phyloP scores from a whole-genome alignment of 2,797 vertebrate genomes.

The Novumbra hubbsi region DNA sequence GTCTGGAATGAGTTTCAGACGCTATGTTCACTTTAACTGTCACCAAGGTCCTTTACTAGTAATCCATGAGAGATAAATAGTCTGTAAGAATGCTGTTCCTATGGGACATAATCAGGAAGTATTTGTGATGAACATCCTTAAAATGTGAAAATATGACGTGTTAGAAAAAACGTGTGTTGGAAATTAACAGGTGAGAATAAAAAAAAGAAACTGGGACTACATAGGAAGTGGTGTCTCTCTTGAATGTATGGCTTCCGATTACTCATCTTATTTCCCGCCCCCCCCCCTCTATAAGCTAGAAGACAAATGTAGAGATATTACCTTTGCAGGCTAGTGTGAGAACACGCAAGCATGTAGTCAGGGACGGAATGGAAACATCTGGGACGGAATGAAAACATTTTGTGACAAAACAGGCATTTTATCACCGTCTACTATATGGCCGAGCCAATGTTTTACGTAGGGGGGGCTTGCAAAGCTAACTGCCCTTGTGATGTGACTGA shows the following conservation, averaged over 20 bases:
- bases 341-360: slow-evolving; percentile 3
- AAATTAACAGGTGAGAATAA: neutral
- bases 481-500: too few relatives aligned
- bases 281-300: neutral
- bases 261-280: neutral
- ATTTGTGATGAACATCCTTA: slow-evolving; percentile 4
- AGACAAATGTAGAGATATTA: neutral
- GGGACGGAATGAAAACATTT: neutral
- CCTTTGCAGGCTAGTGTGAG: neutral
- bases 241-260: neutral
- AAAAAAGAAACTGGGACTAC: neutral
- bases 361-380: neutral
- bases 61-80: neutral
- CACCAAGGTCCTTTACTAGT: slow-evolving; percentile 7
- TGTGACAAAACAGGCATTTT: neutral
- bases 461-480: too few relatives aligned
- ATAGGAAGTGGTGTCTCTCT: neutral
- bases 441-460: neutral
- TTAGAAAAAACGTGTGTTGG: slow-evolving; percentile 6
- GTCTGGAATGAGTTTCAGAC: neutral
- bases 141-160: neutral
- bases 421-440: neutral
- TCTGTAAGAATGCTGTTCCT: neutral
- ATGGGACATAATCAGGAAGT: neutral
- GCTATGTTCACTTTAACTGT: slow-evolving; percentile 41